phyloP scores from a whole-genome alignment of 2,888 invertebrate species.

The Spodoptera littoralis region DNA sequence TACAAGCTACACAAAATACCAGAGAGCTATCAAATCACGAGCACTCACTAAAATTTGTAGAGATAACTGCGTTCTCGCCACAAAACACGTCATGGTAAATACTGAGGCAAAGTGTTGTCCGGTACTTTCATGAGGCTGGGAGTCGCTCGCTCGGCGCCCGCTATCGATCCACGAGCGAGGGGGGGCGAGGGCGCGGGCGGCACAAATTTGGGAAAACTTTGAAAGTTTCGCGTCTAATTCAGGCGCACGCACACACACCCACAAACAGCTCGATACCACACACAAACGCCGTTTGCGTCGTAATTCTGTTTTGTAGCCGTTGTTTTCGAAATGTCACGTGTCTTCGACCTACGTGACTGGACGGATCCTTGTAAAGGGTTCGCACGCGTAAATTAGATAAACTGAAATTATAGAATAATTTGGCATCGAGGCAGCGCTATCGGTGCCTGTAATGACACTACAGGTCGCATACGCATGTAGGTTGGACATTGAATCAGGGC shows the following conservation, averaged over 20 bases:
- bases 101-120: constrained; percentile 83
- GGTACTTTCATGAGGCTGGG: constrained; percentile 84
- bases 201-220: constrained; percentile 89
- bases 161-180: constrained; percentile 81
- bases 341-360: constrained; percentile 78
- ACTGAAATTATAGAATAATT: constrained; percentile 53
- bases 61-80: constrained; percentile 69
- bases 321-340: constrained; percentile 84
- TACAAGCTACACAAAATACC: constrained; percentile 32
- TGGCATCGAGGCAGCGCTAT: constrained; percentile 29
- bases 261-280: constrained; percentile 73
- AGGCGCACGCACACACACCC: constrained; percentile 87
- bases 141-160: constrained; percentile 81
- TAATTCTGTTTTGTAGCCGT: constrained; percentile 84
- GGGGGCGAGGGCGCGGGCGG: constrained; percentile 75
- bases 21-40: constrained; percentile 62
- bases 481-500: constrained; percentile 3
- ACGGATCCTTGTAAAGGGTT: constrained; percentile 70
- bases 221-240: constrained; percentile 89
- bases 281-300: constrained; percentile 73
- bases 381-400: constrained; percentile 56
- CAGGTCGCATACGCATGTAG: constrained; percentile 34
- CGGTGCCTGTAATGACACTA: constrained; percentile 24
- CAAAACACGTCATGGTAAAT: constrained; percentile 81
- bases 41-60: constrained; percentile 67